A percentile compares a stretch with the other conserved stretches of the same genome.
These are phyloP conservation scores for Zeugodacus cucurbitae DNA, from an alignment of 1,140 invertebrate genomes.

Conservation along the genomic window DNA sequence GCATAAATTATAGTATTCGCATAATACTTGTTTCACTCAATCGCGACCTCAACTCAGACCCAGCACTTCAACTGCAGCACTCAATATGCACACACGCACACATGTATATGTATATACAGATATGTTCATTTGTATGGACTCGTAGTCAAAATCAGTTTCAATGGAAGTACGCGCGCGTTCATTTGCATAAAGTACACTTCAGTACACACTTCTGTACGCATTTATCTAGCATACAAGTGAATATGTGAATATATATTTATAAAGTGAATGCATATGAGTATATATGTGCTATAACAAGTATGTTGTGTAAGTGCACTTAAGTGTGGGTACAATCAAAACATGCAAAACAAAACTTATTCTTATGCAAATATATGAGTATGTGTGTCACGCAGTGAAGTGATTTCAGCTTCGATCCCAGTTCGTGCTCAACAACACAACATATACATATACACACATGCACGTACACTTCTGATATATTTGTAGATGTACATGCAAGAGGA, in stretches of 20 bases:
- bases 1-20: conserved; percentile 8
- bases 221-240: background rate
- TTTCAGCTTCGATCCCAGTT: background rate
- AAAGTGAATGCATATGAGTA: background rate
- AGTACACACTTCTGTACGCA: background rate
- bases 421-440: background rate
- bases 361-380: background rate
- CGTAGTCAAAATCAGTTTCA: background rate
- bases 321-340: conserved; percentile 20
- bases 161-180: background rate
- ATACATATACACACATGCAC: background rate
- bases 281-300: background rate
- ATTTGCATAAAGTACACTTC: conserved; percentile 23
- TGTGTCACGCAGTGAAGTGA: background rate
- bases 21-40: background rate
- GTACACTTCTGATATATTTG: background rate
- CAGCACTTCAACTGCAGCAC: background rate
- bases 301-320: background rate
- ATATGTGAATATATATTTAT: background rate
- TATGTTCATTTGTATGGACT: background rate
- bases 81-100: background rate
- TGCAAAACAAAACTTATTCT: conserved; percentile 8
- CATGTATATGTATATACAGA: background rate
- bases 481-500: background rate
- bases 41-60: background rate